Evolutionary conservation across 2,113 vertebrate species (phyloP).

Genomic region (Acanthisitta chloris): DNA sequence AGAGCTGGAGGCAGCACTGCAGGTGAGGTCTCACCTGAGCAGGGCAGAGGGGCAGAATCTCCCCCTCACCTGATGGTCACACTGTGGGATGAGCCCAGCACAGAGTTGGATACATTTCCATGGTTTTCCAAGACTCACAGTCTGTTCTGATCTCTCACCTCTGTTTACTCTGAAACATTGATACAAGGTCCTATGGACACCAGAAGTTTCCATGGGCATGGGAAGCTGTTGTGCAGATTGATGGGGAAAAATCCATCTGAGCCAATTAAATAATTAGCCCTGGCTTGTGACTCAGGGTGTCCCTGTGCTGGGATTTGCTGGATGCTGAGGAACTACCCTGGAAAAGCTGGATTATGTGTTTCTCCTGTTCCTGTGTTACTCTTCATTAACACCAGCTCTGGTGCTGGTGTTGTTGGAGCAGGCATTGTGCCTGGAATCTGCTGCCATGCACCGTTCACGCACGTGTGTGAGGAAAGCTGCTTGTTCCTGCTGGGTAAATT

Average conservation of each 20-base stretch:
- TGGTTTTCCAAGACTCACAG: not conserved
- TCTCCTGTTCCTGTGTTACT: not conserved
- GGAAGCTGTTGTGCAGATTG: not conserved
- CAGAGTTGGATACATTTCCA: not conserved
- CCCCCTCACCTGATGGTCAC: too few relatives aligned
- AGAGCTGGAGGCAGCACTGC: not conserved
- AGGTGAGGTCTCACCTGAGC: not conserved
- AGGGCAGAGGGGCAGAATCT: not conserved
- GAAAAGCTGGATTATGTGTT: not conserved
- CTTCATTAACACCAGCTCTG: not conserved
- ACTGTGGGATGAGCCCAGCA: not conserved
- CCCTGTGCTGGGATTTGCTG: not conserved
- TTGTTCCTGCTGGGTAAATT: not conserved
- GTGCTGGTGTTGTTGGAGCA: not conserved
- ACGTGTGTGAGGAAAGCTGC: accelerated
- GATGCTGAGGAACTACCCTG: not conserved
- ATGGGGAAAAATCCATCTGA: not conserved
- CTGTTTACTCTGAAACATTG: not conserved
- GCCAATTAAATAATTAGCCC: not conserved
- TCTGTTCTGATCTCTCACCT: not conserved
- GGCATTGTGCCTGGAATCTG: too few relatives aligned
- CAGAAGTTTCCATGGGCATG: not conserved
- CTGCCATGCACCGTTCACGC: not conserved
- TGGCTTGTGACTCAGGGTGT: accelerated
- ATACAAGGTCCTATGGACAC: not conserved